phyloP scores from a whole-genome alignment of 37 sponge, comb jelly and placozoan genomes.

The Halichondria panicea region DNA sequence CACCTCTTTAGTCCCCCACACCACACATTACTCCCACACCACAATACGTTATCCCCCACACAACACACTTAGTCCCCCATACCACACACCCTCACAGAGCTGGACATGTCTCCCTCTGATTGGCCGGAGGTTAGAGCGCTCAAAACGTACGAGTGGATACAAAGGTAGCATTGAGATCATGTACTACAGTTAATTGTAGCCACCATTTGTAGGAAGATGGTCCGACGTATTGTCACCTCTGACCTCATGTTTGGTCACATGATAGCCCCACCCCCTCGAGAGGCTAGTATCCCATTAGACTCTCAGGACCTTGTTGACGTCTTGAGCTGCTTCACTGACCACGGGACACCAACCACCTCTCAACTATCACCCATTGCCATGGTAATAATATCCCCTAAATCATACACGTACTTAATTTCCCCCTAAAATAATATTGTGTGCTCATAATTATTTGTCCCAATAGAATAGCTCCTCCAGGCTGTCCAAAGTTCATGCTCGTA shows the following conservation, averaged over 20 bases:
- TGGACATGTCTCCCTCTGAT: constrained; percentile 30
- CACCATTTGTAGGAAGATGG: constrained; percentile 33
- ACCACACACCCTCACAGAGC: constrained; percentile 23
- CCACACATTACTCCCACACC: no score
- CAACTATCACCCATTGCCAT: constrained; percentile 55
- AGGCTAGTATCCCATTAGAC: neutral
- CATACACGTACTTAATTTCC: no score
- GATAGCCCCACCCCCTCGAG: constrained; percentile 53
- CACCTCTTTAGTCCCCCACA: no score
- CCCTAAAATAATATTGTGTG: neutral
- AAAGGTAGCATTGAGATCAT: constrained; percentile 22
- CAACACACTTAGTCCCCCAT: no score
- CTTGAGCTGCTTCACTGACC: constrained; percentile 41
- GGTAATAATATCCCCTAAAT: no score
- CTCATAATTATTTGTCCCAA: neutral
- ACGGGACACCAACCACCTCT: constrained; percentile 19
- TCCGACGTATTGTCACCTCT: constrained; percentile 21
- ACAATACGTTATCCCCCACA: no score
- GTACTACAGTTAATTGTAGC: neutral
- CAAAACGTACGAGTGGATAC: constrained; percentile 41
- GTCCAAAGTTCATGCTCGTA: constrained; percentile 13
- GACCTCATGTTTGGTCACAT: constrained; percentile 58
- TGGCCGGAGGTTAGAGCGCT: constrained; percentile 53
- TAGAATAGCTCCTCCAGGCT: constrained; percentile 24
- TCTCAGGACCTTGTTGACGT: constrained; percentile 9